These are phyloP conservation scores for Pungitius pungitius DNA, from an alignment of 2,113 vertebrate species.

Conservation along the genomic window DNA sequence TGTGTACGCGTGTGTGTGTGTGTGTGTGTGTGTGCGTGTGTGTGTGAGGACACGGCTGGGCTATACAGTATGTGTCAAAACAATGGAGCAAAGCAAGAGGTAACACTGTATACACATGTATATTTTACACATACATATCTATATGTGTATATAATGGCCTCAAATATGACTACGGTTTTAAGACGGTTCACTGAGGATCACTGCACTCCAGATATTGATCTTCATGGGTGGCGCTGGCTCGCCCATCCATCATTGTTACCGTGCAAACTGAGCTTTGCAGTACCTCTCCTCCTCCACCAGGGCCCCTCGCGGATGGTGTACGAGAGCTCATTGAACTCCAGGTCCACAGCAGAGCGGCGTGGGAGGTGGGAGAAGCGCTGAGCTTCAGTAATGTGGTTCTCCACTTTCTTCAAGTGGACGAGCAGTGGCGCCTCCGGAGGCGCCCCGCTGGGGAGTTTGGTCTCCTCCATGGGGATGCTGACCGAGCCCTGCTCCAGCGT, in stretches of 20 bases:
- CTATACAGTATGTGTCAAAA: conserved; percentile 14
- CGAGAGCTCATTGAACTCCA: conserved; percentile 94
- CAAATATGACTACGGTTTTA: conserved; percentile 36
- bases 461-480: conserved; percentile 91
- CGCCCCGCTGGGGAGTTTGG: conserved; percentile 79
- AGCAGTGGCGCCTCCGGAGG: conserved; percentile 87
- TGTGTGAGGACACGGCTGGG: conserved; percentile 14
- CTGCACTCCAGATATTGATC: conserved; percentile 50
- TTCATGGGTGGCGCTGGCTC: conserved; percentile 31
- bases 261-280: conserved; percentile 26
- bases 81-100: conserved; percentile 7
- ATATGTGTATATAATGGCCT: not conserved
- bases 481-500: conserved; percentile 81
- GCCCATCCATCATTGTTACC: conserved; percentile 51
- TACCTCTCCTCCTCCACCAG: conserved; percentile 97
- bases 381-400: conserved; percentile 98
- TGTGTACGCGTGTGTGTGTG: conserved; percentile 2
- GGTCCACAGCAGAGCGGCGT: conserved; percentile 92
- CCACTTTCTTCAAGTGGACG: conserved; percentile 97
- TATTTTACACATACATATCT: not conserved
- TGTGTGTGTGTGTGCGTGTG: not conserved
- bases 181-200: conserved; percentile 35
- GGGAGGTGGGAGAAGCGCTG: conserved; percentile 97
- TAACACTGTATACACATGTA: not conserved
- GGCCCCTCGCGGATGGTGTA: conserved; percentile 95